Evolutionary conservation across 2,113 vertebrate genomes (phyloP), one percentile per base, ranked within the genome.

Genomic region (Gavialis gangeticus): DNA sequence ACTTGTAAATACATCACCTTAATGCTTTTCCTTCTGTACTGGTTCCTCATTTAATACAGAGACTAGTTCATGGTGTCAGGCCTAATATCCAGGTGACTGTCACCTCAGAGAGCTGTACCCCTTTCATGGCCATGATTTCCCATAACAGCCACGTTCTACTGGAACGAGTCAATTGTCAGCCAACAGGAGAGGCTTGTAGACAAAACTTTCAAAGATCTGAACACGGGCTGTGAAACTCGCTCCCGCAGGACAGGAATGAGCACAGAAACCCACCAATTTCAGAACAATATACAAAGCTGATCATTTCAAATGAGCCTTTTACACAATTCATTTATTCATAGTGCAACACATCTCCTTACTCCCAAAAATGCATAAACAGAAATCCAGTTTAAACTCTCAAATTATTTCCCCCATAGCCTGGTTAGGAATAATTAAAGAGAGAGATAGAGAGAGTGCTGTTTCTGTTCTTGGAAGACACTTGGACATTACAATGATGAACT

Each of bases 21-120:
- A 91, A 89, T 93, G 75, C 92, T 89, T 84, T 95, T 79, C 90
- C 76, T 82, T 95, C 82, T 96, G 96, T 94, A 92, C 92, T 96
- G 94, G 93, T 97, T 96, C 95, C 83, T 96, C 82, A 69, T 85
- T 91, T 80, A 93, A 95, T 86, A 91, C 93, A 93, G 90, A 96
- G 91, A 92, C 89, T 3, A 1, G 79, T 58, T 95, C 46, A 69
- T 58, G 69, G 94, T 82, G 95, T 89, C 77, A 87, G 55, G 76
- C 84, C 76, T 87, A 91, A 94, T 95, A 91, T 25, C 57, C 71
- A 92, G 92, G 18, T 79, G 93, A 55, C 76, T 82, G 71, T 76
- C 87, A 90, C 94, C 91, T 76, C 84, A 89, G 90, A 94, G 86
- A 92, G 46, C 79, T 83, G 77, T 59, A 59, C 58, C 82, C 88